These are phyloP conservation scores for Poeciliopsis turrubarensis DNA, from an alignment of 2,113 vertebrate species.

Conservation along the genomic window DNA sequence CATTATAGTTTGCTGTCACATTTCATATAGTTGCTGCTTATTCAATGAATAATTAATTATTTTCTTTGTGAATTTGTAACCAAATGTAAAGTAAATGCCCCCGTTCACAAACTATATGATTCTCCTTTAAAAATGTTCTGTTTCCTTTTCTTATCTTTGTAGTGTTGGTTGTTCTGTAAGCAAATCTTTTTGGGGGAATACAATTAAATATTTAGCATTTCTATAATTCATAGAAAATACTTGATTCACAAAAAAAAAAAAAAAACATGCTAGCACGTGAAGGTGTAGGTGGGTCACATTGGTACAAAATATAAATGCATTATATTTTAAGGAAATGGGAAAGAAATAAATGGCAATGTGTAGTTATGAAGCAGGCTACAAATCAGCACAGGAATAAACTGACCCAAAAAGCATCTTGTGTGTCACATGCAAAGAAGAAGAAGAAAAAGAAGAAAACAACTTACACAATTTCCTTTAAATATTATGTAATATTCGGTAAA, in stretches of 20 bases:
- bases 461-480: not conserved
- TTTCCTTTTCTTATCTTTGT: not conserved
- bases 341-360: not conserved
- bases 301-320: not conserved
- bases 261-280: not conserved
- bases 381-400: not conserved
- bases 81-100: not conserved
- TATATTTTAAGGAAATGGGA: too few relatives aligned
- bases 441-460: not conserved
- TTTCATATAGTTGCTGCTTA: not conserved
- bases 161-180: not conserved
- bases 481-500: not conserved
- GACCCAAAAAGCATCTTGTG: not conserved
- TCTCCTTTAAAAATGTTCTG: not conserved
- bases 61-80: not conserved
- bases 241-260: too few relatives aligned
- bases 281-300: not conserved
- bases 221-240: not conserved
- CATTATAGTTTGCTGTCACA: not conserved
- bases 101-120: not conserved
- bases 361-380: not conserved
- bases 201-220: not conserved
- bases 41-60: not conserved
- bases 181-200: not conserved
- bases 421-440: not conserved